Evolutionary conservation across 1,140 invertebrate genomes (phyloP).

Genomic region (Drosophila mayri): DNA sequence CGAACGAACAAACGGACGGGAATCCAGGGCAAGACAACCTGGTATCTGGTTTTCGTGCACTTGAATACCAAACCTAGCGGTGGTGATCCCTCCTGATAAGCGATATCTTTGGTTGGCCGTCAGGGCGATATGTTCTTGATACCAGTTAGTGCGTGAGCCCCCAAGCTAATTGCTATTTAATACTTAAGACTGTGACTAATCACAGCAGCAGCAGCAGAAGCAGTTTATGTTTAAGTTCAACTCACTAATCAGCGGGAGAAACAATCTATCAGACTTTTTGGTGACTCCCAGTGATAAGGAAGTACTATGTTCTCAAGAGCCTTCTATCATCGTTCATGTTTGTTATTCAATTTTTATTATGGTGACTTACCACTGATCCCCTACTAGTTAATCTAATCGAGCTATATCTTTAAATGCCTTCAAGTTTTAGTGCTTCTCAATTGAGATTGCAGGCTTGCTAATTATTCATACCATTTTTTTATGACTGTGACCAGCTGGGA

Average conservation of each 20-base stretch:
- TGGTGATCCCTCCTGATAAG: constrained; percentile 33
- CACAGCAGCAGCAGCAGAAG: too few species aligned
- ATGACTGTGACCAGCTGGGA: constrained; percentile 16
- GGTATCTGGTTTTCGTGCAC: constrained; percentile 34
- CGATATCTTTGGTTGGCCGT: constrained; percentile 27
- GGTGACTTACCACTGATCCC: not conserved
- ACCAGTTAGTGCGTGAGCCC: constrained; percentile 19
- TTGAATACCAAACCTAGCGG: constrained; percentile 10
- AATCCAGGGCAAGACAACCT: constrained; percentile 30
- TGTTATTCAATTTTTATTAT: constrained; percentile 10
- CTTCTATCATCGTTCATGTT: not conserved
- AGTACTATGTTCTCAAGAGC: not conserved
- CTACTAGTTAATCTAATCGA: constrained; percentile 7
- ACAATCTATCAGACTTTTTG: not conserved
- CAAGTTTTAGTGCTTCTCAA: not conserved
- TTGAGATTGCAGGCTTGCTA: not conserved
- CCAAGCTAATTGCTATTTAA: constrained; percentile 15
- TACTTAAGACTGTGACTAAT: constrained; percentile 4
- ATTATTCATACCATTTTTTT: not conserved
- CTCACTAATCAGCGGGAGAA: not conserved
- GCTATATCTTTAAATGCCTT: not conserved
- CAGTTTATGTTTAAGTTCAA: not conserved
- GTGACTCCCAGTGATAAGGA: not conserved
- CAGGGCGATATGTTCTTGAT: constrained; percentile 20
- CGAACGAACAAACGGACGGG: not conserved